These are phyloP conservation scores for Spodoptera frugiperda DNA, from an alignment of 1,140 invertebrate species.

Conservation along the genomic window DNA sequence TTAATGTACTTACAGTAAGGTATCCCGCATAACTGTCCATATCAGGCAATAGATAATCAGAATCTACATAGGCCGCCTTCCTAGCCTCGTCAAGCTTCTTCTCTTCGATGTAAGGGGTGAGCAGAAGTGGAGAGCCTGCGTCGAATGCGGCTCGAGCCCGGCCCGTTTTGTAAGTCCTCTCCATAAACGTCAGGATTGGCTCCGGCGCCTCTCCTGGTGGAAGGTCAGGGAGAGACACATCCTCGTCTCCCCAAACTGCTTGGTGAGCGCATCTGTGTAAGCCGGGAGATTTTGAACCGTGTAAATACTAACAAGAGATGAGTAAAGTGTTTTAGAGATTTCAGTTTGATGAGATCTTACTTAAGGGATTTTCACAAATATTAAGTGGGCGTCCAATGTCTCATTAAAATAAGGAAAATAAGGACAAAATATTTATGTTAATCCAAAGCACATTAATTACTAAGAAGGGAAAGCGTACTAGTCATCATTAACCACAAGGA, in stretches of 20 bases:
- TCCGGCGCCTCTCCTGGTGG: slow-evolving; percentile 78
- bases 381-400: no score
- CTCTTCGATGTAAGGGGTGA: slow-evolving; percentile 75
- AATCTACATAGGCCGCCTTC: slow-evolving; percentile 75
- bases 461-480: neutral
- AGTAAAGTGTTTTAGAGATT: neutral
- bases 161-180: slow-evolving; percentile 69
- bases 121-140: slow-evolving; percentile 74
- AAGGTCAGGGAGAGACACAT: slow-evolving; percentile 68
- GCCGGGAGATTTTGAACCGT: neutral
- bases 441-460: neutral
- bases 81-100: slow-evolving; percentile 77
- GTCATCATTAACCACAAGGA: no score
- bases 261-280: slow-evolving; percentile 58
- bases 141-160: slow-evolving; percentile 56
- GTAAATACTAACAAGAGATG: neutral
- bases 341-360: neutral
- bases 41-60: slow-evolving; percentile 71
- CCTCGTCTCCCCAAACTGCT: slow-evolving; percentile 46
- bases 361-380: no score
- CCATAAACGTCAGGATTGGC: slow-evolving; percentile 77
- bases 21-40: slow-evolving; percentile 83
- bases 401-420: no score
- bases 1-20: slow-evolving; percentile 68
- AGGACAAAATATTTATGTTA: no score